These are phyloP conservation scores for Drosophila macrospina DNA, from an alignment of 2,888 invertebrate genomes.

Conservation along the genomic window DNA sequence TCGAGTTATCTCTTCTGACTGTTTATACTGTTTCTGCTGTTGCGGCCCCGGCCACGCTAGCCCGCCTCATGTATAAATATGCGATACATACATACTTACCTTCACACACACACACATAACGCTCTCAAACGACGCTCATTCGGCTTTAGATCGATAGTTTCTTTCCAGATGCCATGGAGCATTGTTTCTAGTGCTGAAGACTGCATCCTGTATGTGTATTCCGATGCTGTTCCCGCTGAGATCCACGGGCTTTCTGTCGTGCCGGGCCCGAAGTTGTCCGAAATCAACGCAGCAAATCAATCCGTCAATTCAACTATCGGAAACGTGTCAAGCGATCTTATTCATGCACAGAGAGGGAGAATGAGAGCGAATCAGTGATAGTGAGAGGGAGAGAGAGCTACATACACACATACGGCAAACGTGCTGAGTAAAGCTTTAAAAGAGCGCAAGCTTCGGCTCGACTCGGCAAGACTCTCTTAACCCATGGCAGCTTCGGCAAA, in stretches of 20 bases:
- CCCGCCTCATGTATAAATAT: neutral
- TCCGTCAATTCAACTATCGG: neutral
- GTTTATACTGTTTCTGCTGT: conserved; percentile 21
- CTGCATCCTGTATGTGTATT: neutral
- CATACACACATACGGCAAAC: neutral
- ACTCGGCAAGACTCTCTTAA: conserved; percentile 9
- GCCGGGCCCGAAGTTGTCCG: conserved; percentile 1
- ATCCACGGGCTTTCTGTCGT: conserved; percentile 3
- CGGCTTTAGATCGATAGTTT: neutral
- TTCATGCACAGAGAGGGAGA: conserved; percentile 1
- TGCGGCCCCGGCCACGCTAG: neutral
- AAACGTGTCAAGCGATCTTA: conserved; percentile 18
- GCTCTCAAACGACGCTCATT: neutral
- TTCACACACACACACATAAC: neutral
- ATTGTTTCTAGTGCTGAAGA: neutral
- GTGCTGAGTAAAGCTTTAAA: conserved; percentile 1
- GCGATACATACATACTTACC: conserved; percentile 3
- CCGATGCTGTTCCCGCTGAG: neutral
- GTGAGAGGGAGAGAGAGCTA: neutral
- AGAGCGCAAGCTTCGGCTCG: conserved; percentile 9
- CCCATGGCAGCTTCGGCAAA: neutral
- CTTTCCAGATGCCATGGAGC: conserved; percentile 1
- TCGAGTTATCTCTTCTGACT: conserved; percentile 63
- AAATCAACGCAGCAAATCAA: neutral
- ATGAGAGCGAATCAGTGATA: conserved; percentile 1